A percentile compares a stretch with the other conserved stretches of the same genome.
Conservation (phyloP, 2,888 invertebrate genomes). For the Dysmachus trigonus region DNA sequence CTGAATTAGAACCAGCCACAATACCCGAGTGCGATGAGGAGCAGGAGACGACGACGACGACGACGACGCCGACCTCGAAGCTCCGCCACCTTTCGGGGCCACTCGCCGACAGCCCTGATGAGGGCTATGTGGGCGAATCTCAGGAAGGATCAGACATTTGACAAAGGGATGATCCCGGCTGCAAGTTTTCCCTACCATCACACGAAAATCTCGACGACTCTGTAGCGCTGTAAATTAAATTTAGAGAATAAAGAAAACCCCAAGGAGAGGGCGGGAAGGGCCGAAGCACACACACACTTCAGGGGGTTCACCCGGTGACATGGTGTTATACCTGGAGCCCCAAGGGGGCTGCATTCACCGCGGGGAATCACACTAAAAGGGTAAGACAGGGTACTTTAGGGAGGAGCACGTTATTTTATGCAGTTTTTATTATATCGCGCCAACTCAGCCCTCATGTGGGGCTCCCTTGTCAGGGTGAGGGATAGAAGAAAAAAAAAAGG, state of each 20-base stretch:
- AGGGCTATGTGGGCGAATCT: constrained; percentile 84
- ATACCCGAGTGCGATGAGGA: constrained; percentile 65
- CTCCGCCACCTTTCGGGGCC: constrained; percentile 65
- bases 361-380: background rate
- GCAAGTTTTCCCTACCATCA: constrained; percentile 31
- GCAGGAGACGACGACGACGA: constrained; percentile 60
- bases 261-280: background rate
- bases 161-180: constrained; percentile 61
- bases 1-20: constrained; percentile 65
- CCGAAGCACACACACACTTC: background rate
- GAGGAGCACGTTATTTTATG: background rate
- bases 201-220: constrained; percentile 57
- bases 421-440: background rate
- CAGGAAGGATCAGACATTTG: constrained; percentile 75
- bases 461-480: background rate
- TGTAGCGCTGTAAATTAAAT: constrained; percentile 58
- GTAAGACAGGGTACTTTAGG: constrained; percentile 28
- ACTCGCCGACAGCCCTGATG: constrained; percentile 84
- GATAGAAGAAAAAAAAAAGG: too few species aligned
- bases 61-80: constrained; percentile 62
- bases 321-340: background rate
- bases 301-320: background rate
- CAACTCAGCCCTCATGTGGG: background rate
- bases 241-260: background rate
- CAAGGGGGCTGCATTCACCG: background rate